Evolutionary conservation across 2,888 invertebrate species (phyloP), one percentile per base, ranked within the genome.

Genomic region (Aporophyla nigra): DNA sequence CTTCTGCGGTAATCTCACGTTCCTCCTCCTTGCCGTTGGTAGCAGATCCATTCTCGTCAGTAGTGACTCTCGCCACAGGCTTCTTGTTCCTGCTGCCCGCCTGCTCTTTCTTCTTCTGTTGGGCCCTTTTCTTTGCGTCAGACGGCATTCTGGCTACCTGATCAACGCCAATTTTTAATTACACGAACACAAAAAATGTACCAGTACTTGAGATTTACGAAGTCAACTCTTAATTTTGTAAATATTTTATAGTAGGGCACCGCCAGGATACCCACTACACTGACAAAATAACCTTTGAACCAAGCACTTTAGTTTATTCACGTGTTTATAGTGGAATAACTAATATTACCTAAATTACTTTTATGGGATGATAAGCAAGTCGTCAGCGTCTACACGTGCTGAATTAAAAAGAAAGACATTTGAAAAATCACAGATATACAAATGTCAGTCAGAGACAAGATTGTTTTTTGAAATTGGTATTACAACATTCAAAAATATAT

Each of bases 61-160:
- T 93, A 74, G 95, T 97, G 88, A 96, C 97, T 91, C 95, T 94
- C 66, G 96, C 94, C 87, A 97, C 95, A 84, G 97, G 95, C 82
- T 97, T 97, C 91, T 97, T 97, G 87, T 95, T 97, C 87, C 98
- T 97, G 82, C 97, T 98, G 92, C 98, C 98, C 7, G 98, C 98
- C 72, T 99, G 99, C 87, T 99, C 99, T 94, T 99, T 99, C 96
- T 99, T 99, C 95, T 99, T 99, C 93, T 99, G 99, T 93, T 99
- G 99, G 94, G 99, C 98, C 93, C 99, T 99, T 97, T 99, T 99
- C 96, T 99, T 99, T 54, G 99, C 98, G 96, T 99, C 99, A 90
- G 99, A 99, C 94, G 99, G 99, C 99, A 99, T 99, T 91, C 84
- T 93, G 88, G 84, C 68, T 86, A 88, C 85, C 89, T 86, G 84